Conservation (phyloP, 2,888 invertebrate genomes). For the Acleris literana region DNA sequence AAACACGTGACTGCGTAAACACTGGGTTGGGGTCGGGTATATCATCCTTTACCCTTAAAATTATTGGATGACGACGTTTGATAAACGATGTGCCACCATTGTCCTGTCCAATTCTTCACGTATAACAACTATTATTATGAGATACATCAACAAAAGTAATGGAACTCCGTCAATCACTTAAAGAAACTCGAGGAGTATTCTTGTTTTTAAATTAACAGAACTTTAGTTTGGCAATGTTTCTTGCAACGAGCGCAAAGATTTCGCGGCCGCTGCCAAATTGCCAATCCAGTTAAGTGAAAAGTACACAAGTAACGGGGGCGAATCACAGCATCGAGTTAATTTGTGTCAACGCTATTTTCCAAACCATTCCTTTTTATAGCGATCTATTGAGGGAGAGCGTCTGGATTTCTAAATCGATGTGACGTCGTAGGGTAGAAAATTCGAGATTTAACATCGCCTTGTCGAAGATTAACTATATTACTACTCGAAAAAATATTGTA, state of each 20-base stretch:
- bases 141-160: neutral
- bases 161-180: neutral
- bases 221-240: constrained; percentile 31
- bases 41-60: constrained; percentile 23
- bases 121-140: neutral
- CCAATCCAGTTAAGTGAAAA: constrained; percentile 69
- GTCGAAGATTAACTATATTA: too few species aligned
- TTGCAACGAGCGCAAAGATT: constrained; percentile 31
- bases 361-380: constrained; percentile 25
- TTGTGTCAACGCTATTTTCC: constrained; percentile 44
- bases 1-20: constrained; percentile 7
- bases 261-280: constrained; percentile 64
- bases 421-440: neutral
- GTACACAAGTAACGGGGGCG: constrained; percentile 54
- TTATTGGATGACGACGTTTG: constrained; percentile 32
- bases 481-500: too few species aligned
- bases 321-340: constrained; percentile 46
- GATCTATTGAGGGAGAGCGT: constrained; percentile 13
- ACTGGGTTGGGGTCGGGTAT: constrained; percentile 16
- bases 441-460: too few species aligned
- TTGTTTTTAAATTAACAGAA: constrained; percentile 13
- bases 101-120: neutral
- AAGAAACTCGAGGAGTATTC: neutral
- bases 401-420: neutral
- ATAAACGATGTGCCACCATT: constrained; percentile 16